Evolutionary conservation across 2,797 vertebrate genomes (phyloP).

Genomic region (Argentina silus): DNA sequence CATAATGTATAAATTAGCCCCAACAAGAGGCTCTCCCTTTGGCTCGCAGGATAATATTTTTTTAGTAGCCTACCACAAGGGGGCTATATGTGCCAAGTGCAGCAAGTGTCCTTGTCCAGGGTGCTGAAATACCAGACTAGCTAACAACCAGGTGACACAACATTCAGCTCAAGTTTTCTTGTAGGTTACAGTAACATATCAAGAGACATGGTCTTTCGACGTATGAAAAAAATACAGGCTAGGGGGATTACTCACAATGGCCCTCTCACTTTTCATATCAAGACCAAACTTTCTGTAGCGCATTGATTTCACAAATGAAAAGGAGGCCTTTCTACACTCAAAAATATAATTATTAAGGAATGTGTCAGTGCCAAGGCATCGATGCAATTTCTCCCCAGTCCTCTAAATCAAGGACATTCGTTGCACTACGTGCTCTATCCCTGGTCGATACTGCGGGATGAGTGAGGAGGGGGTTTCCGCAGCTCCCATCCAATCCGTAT

Average conservation of each 20-base stretch:
- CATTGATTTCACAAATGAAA: too few species aligned
- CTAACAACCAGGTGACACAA: too few species aligned
- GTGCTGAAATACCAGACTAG: constrained; percentile 31
- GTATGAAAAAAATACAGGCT: too few species aligned
- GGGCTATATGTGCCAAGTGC: background rate
- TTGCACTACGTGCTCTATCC: background rate
- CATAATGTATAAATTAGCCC: too few species aligned
- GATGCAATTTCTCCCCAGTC: background rate
- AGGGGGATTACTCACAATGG: too few species aligned
- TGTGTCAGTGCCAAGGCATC: background rate
- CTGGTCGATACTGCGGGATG: background rate
- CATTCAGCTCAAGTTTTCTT: background rate
- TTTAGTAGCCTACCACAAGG: background rate
- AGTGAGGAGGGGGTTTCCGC: constrained; percentile 1
- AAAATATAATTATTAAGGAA: background rate
- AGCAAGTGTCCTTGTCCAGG: constrained; percentile 37
- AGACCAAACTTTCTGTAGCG: too few species aligned
- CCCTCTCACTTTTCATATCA: too few species aligned
- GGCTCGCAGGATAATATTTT: too few species aligned
- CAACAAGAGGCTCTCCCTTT: too few species aligned
- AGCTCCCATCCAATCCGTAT: background rate
- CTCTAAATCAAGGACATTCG: background rate
- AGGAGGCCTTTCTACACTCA: too few species aligned
- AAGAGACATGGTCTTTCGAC: background rate
- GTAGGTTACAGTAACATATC: background rate